These are phyloP conservation scores for Pimpla rufipes DNA, from an alignment of 2,888 invertebrate species.

Conservation along the genomic window DNA sequence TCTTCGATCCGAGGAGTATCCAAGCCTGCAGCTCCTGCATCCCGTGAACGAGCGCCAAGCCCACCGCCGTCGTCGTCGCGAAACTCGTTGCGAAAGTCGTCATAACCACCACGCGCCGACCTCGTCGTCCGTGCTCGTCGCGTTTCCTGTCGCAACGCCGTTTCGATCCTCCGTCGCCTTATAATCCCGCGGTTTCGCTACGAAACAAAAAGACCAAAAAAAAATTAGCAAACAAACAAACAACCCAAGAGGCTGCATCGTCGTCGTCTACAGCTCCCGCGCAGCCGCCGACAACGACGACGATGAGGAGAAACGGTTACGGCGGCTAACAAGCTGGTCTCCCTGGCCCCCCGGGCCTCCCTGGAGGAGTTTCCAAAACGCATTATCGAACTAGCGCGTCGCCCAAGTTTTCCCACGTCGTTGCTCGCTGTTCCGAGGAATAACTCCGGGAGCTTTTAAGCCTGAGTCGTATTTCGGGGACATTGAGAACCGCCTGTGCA, in stretches of 20 bases:
- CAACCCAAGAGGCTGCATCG: too few relatives aligned
- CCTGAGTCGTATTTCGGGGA: constrained; percentile 2
- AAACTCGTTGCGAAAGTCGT: constrained; percentile 20
- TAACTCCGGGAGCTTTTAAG: constrained; percentile 53
- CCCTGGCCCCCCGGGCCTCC: too few relatives aligned
- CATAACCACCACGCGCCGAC: background rate
- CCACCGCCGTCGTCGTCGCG: too few relatives aligned
- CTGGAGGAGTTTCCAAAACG: constrained; percentile 16
- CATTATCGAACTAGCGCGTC: constrained; percentile 34
- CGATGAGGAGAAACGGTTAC: constrained; percentile 6
- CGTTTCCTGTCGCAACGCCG: constrained; percentile 11
- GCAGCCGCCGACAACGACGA: too few relatives aligned
- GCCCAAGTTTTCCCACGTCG: constrained; percentile 30
- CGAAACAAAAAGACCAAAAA: background rate
- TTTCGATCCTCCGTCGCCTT: constrained; percentile 18
- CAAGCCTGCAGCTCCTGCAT: too few relatives aligned
- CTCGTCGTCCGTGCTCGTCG: background rate
- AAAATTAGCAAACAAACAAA: too few relatives aligned
- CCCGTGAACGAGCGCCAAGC: too few relatives aligned
- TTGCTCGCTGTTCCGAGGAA: constrained; percentile 33
- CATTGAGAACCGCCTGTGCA: background rate
- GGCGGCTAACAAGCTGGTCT: constrained; percentile 11
- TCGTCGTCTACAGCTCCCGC: too few relatives aligned
- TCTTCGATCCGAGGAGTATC: too few relatives aligned
- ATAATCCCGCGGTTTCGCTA: constrained; percentile 22